phyloP scores from a whole-genome alignment of 1,140 invertebrate species.

The Philopotamus ludificatus region DNA sequence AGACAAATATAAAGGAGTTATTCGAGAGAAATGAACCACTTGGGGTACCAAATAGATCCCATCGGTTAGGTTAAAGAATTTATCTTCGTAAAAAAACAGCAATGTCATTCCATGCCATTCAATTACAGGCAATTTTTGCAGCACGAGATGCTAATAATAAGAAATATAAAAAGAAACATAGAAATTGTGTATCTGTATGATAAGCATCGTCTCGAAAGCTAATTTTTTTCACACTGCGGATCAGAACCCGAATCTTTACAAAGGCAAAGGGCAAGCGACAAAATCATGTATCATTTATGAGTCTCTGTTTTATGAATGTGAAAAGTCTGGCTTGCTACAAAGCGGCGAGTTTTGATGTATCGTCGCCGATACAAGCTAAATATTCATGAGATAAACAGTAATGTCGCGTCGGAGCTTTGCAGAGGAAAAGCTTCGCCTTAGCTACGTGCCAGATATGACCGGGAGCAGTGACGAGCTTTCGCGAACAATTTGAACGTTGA shows the following conservation, averaged over 20 bases:
- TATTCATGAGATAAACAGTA: constrained; percentile 31
- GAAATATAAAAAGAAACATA: neutral
- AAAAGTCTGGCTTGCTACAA: neutral
- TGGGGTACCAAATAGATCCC: too few species aligned
- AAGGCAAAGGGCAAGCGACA: too few species aligned
- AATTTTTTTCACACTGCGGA: neutral
- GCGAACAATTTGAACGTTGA: constrained; percentile 37
- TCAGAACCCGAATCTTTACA: too few species aligned
- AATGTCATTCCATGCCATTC: too few species aligned
- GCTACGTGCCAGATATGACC: neutral
- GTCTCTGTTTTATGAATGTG: constrained; percentile 1
- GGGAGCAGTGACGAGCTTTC: neutral
- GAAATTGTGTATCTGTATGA: neutral
- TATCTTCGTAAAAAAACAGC: too few species aligned
- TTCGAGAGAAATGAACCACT: too few species aligned
- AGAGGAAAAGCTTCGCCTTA: neutral
- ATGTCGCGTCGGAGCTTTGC: constrained; percentile 9
- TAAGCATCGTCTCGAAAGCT: neutral
- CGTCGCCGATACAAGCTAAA: constrained; percentile 19
- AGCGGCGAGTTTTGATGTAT: constrained; percentile 17
- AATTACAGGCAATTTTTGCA: neutral
- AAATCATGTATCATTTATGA: too few species aligned
- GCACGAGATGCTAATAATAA: neutral
- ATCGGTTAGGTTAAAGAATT: too few species aligned
- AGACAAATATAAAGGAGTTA: too few species aligned